phyloP scores from a whole-genome alignment of 2,113 vertebrate species.

The Psilopogon haemacephalus region DNA sequence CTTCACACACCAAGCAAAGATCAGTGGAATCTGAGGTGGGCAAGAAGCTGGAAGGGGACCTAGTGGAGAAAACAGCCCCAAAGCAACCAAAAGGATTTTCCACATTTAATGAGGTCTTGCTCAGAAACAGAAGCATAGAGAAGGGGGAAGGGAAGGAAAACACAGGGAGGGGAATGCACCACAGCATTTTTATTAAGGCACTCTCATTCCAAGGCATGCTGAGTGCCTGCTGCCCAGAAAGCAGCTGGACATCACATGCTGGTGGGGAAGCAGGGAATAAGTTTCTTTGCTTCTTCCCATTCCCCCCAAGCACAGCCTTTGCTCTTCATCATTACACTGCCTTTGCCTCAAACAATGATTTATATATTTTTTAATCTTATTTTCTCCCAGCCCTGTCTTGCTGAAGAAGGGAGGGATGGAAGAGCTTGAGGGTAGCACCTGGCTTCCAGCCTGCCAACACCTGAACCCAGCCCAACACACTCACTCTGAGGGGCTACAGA shows the following conservation, averaged over 20 bases:
- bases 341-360: neutral
- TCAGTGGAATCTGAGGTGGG: too few species aligned
- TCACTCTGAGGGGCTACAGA: neutral
- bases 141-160: too few species aligned
- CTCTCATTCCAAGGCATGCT: accelerated
- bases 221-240: too few species aligned
- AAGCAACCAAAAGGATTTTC: too few species aligned
- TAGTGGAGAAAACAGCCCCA: too few species aligned
- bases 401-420: neutral
- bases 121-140: too few species aligned
- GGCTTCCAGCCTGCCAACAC: neutral
- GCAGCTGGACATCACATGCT: neutral
- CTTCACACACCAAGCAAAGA: too few species aligned
- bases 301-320: neutral
- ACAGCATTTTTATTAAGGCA: too few species aligned
- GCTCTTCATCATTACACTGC: neutral
- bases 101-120: too few species aligned
- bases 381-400: neutral
- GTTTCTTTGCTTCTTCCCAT: neutral
- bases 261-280: neutral
- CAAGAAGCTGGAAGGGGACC: too few species aligned
- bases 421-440: neutral
- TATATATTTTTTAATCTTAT: neutral
- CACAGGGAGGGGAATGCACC: too few species aligned
- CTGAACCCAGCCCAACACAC: too few species aligned